These are phyloP conservation scores for Cantharis flavilabris DNA, from an alignment of 2,888 invertebrate genomes.

Conservation along the genomic window DNA sequence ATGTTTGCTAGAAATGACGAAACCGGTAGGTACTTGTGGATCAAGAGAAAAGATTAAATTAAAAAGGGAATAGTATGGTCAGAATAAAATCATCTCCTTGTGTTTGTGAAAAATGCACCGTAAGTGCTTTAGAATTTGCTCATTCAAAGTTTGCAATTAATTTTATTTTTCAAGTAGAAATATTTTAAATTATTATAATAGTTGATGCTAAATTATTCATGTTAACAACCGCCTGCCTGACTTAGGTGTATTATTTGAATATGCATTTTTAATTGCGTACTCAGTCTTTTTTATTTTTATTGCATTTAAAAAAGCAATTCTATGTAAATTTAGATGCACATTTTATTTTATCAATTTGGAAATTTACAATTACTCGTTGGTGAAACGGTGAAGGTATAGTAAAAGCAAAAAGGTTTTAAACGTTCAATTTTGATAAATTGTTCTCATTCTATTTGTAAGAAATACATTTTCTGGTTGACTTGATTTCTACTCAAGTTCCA, in stretches of 20 bases:
- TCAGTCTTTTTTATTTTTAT: not conserved
- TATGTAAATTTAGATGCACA: not conserved
- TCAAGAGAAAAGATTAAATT: not conserved
- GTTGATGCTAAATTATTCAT: not conserved
- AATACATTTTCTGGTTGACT: slow-evolving; percentile 32
- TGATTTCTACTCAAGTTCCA: slow-evolving; percentile 25
- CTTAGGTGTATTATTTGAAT: not conserved
- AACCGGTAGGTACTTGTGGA: not conserved
- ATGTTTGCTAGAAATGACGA: not conserved
- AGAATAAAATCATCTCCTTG: not conserved
- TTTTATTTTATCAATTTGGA: not conserved
- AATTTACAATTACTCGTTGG: not conserved
- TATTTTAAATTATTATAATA: not conserved
- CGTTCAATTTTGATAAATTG: slow-evolving; percentile 34
- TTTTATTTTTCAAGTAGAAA: not conserved
- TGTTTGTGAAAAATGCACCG: not conserved
- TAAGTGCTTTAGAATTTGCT: not conserved
- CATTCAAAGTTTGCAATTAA: not conserved
- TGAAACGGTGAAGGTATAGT: not conserved
- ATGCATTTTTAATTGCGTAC: not conserved
- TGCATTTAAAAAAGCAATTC: not conserved
- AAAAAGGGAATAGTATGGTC: not conserved
- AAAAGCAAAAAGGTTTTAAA: slow-evolving; percentile 13
- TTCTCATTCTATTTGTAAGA: slow-evolving; percentile 27
- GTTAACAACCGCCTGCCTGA: not conserved